Conservation (phyloP, 2,113 vertebrate species). For the Malaclemys terrapin region DNA sequence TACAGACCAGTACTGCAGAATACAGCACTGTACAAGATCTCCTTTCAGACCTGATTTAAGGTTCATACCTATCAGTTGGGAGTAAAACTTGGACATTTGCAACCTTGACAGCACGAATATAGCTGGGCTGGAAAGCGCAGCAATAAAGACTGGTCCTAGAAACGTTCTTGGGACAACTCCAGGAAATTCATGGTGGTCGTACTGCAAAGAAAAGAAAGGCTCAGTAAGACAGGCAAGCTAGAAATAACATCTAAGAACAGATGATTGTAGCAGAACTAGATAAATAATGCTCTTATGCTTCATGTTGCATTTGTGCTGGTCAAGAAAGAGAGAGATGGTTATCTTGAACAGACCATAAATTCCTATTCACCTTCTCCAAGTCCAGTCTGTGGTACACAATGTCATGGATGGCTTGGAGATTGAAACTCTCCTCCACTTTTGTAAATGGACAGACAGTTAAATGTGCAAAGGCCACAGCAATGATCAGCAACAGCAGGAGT, state of each 20-base stretch:
- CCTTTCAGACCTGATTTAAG: not conserved
- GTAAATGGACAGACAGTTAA: slow-evolving; percentile 90
- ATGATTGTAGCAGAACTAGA: not conserved
- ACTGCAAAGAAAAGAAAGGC: slow-evolving; percentile 80
- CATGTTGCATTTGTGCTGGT: not conserved
- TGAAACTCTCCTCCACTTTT: slow-evolving; percentile 98
- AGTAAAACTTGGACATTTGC: slow-evolving; percentile 88
- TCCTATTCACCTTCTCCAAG: slow-evolving; percentile 84
- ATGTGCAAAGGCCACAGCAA: slow-evolving; percentile 81
- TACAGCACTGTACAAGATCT: not conserved
- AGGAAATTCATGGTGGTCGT: slow-evolving; percentile 95
- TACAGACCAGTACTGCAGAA: not conserved
- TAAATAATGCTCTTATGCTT: not conserved
- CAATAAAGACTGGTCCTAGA: slow-evolving; percentile 89
- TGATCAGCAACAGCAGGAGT: slow-evolving; percentile 79
- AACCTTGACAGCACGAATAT: slow-evolving; percentile 82
- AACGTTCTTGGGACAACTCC: slow-evolving; percentile 97
- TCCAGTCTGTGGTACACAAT: slow-evolving; percentile 90
- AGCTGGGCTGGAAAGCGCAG: slow-evolving; percentile 83
- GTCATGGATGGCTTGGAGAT: slow-evolving; percentile 93
- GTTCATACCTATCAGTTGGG: slow-evolving; percentile 87
- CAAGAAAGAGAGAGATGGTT: not conserved
- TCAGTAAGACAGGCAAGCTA: not conserved
- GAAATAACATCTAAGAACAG: not conserved
- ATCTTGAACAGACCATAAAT: not conserved